These are phyloP conservation scores for Dysidea cf. avara DNA, from an alignment of 37 sponge, comb jelly and placozoan genomes.

Conservation along the genomic window DNA sequence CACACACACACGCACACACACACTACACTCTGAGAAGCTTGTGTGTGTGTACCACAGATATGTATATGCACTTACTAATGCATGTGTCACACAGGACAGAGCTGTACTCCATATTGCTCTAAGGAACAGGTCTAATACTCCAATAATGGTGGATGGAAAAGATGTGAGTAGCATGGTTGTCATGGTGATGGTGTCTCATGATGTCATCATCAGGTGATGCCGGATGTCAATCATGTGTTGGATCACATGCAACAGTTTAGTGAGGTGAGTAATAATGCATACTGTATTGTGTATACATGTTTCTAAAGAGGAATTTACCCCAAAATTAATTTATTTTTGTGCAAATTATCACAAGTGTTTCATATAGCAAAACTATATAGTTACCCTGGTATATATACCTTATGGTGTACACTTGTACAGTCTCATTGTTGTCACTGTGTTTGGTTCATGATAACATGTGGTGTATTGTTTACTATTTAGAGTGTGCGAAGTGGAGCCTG, in stretches of 20 bases:
- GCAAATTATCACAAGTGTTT: too few relatives aligned
- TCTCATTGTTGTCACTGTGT: too few relatives aligned
- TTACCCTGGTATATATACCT: too few relatives aligned
- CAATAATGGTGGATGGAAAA: slow-evolving; percentile 90
- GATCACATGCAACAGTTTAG: slow-evolving; percentile 88
- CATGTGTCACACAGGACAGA: slow-evolving; percentile 85
- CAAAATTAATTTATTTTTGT: too few relatives aligned
- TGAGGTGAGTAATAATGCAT: slow-evolving; percentile 35
- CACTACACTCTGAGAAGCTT: too few relatives aligned
- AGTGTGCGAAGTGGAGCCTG: slow-evolving; percentile 91
- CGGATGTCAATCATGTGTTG: slow-evolving; percentile 89
- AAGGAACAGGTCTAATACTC: slow-evolving; percentile 88
- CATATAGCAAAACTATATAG: too few relatives aligned
- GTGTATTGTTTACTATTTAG: slow-evolving; percentile 12
- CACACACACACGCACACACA: too few relatives aligned
- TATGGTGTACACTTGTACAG: too few relatives aligned
- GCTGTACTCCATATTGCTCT: slow-evolving; percentile 97
- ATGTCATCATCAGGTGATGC: slow-evolving; percentile 62
- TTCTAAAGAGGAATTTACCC: not conserved
- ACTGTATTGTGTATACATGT: not conserved
- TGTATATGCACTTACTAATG: too few relatives aligned
- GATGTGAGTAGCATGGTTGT: slow-evolving; percentile 65
- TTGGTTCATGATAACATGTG: too few relatives aligned
- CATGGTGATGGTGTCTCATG: not conserved
- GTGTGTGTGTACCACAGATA: too few relatives aligned